Conservation (phyloP, 1,140 invertebrate genomes). For the Paramacrobiotus metropolitanus region DNA sequence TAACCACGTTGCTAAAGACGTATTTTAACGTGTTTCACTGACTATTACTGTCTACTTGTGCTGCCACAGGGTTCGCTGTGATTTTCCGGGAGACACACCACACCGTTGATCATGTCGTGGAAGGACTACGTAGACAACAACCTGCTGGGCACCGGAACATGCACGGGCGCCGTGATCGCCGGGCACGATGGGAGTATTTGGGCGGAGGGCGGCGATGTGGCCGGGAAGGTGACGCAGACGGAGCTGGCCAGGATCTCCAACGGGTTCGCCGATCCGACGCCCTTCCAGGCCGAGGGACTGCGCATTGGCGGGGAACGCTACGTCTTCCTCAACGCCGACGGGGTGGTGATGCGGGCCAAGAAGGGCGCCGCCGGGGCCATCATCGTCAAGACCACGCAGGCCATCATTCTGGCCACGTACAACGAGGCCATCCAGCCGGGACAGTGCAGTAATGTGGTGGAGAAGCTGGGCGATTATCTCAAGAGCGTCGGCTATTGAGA, state of each 20-base stretch:
- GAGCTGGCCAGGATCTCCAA: constrained; percentile 18
- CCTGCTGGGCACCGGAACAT: constrained; percentile 70
- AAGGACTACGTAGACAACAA: constrained; percentile 94
- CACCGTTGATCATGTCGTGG: constrained; percentile 79
- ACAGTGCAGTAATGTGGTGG: constrained; percentile 73
- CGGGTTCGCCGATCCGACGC: constrained; percentile 59
- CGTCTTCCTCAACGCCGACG: constrained; percentile 72
- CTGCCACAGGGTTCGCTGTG: no score
- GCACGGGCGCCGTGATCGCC: constrained; percentile 59
- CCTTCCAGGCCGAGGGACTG: constrained; percentile 38
- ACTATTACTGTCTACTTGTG: no score
- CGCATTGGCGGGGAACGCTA: constrained; percentile 66
- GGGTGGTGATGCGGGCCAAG: constrained; percentile 68
- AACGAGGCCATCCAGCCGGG: constrained; percentile 81
- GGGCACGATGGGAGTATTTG: constrained; percentile 80
- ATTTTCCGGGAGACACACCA: no score
- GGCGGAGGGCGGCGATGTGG: constrained; percentile 28
- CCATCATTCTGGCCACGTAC: constrained; percentile 69
- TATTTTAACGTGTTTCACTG: no score
- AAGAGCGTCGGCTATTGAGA: constrained; percentile 65
- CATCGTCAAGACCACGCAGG: constrained; percentile 79
- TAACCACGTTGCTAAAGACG: no score
- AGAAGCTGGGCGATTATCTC: constrained; percentile 84
- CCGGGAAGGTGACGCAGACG: background rate
- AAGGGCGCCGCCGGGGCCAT: constrained; percentile 67